These are phyloP conservation scores for Endomychus coccineus DNA, from an alignment of 2,888 invertebrate genomes.

Conservation along the genomic window DNA sequence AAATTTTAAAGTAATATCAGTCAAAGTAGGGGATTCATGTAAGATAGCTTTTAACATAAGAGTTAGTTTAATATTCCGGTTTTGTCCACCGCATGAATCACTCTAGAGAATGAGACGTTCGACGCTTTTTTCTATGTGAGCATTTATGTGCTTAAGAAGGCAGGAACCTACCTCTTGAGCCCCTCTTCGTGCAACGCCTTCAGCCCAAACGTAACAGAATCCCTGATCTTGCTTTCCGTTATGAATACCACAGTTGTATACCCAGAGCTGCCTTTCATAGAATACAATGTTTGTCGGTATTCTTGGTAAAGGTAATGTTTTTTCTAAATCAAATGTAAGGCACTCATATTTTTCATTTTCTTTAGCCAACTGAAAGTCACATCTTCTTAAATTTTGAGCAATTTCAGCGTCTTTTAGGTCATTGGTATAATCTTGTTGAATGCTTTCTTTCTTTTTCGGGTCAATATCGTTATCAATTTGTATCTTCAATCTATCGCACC, in stretches of 20 bases:
- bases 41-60: too few species aligned
- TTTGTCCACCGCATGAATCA: too few species aligned
- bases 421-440: too few species aligned
- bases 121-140: too few species aligned
- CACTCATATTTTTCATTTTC: neutral
- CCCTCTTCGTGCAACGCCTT: constrained; percentile 5
- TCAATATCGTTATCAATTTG: too few species aligned
- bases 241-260: constrained; percentile 27
- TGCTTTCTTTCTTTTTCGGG: too few species aligned
- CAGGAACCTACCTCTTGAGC: neutral
- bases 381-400: constrained; percentile 15
- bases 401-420: too few species aligned
- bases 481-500: too few species aligned
- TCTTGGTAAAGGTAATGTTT: constrained; percentile 23
- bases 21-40: too few species aligned
- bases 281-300: constrained; percentile 27
- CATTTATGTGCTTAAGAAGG: neutral
- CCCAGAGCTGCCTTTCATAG: constrained; percentile 27
- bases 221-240: constrained; percentile 15
- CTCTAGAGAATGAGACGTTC: too few species aligned
- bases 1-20: too few species aligned
- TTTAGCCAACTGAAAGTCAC: constrained; percentile 16
- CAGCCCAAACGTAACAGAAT: constrained; percentile 2
- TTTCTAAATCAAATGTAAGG: constrained; percentile 7
- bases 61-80: too few species aligned